Percentiles rank a stretch among this genome's conserved stretches.
phyloP scores from a whole-genome alignment of 1,140 invertebrate genomes.

The Planococcus citri region DNA sequence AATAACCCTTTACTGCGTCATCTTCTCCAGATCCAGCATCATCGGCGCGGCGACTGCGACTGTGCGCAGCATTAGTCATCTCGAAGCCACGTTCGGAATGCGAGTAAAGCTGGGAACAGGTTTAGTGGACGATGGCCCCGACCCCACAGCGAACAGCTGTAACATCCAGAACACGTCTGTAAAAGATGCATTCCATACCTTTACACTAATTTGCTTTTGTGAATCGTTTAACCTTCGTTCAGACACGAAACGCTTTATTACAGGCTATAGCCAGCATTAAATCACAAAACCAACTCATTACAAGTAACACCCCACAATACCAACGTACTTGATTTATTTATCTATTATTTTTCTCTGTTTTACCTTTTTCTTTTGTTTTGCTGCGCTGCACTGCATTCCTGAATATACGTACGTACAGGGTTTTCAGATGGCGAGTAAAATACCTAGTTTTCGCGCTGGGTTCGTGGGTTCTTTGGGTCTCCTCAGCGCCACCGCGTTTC shows the following conservation, averaged over 20 bases:
- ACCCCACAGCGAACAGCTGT: not conserved
- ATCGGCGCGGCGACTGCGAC: too few species aligned
- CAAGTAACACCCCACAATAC: not conserved
- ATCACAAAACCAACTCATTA: conserved; percentile 7
- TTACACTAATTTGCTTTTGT: conserved; percentile 7
- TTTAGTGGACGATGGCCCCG: conserved; percentile 1
- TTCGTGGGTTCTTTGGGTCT: too few species aligned
- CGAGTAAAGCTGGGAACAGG: not conserved
- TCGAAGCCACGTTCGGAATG: not conserved
- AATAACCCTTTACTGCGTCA: too few species aligned
- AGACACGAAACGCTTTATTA: conserved; percentile 3
- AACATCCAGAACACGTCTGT: not conserved
- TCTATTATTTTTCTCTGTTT: not conserved
- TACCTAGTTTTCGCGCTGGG: too few species aligned
- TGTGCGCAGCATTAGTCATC: not conserved
- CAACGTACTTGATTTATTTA: not conserved
- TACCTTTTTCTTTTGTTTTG: not conserved
- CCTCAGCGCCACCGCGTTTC: too few species aligned
- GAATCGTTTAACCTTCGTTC: conserved; percentile 6
- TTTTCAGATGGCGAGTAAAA: too few species aligned
- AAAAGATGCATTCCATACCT: conserved; percentile 4
- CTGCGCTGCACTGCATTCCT: not conserved
- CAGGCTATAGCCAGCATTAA: not conserved
- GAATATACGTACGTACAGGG: too few species aligned
- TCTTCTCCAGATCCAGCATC: too few species aligned